phyloP scores from a whole-genome alignment of 2,888 invertebrate species.

The Cybosia mesomella region DNA sequence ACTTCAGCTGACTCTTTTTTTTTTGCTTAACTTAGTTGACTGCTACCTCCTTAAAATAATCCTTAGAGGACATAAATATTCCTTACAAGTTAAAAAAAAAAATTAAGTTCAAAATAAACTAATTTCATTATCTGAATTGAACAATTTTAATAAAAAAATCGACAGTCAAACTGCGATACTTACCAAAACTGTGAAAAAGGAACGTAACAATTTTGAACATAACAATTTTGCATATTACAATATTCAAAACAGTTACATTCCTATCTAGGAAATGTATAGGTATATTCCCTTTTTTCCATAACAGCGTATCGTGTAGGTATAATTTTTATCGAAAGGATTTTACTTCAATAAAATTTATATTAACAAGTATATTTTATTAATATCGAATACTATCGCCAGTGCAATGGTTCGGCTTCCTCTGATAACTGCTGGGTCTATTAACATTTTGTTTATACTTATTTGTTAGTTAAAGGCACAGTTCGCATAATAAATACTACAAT shows the following conservation, averaged over 20 bases:
- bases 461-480: slow-evolving; percentile 47
- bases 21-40: too few species aligned
- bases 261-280: not conserved
- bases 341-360: slow-evolving; percentile 37
- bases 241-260: not conserved
- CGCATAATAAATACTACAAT: not conserved
- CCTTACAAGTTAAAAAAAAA: too few species aligned
- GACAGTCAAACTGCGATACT: not conserved
- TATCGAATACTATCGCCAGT: slow-evolving; percentile 48
- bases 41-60: too few species aligned
- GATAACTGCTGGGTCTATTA: slow-evolving; percentile 66
- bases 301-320: slow-evolving; percentile 16
- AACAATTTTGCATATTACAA: not conserved
- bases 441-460: slow-evolving; percentile 65
- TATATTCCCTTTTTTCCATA: not conserved
- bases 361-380: slow-evolving; percentile 9
- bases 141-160: not conserved
- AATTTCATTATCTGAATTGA: not conserved
- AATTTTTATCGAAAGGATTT: slow-evolving; percentile 38
- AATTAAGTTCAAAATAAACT: not conserved
- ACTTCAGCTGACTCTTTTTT: too few species aligned
- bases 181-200: not conserved
- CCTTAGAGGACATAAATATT: too few species aligned
- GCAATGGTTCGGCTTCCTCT: slow-evolving; percentile 66
- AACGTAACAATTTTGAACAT: slow-evolving; percentile 1